A percentile compares a stretch with the other conserved stretches of the same genome.
These are phyloP conservation scores for Trissolcus brochymenae DNA, from an alignment of 2,888 invertebrate species.

Conservation along the genomic window DNA sequence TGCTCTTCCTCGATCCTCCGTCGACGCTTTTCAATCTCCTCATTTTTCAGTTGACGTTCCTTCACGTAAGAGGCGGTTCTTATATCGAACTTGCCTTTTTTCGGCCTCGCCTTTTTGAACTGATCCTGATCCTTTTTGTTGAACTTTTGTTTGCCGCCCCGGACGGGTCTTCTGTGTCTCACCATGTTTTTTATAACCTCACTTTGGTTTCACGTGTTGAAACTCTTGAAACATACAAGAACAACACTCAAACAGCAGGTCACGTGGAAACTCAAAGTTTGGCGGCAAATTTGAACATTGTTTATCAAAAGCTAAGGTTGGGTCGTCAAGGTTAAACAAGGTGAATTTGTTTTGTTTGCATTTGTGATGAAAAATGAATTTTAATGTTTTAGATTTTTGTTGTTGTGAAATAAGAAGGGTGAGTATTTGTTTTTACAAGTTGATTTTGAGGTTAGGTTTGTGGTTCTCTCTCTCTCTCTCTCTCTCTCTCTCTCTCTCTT, in stretches of 20 bases:
- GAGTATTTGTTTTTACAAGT: too few relatives aligned
- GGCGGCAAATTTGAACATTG: neutral
- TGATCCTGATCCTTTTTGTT: slow-evolving; percentile 55
- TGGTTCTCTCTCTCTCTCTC: too few relatives aligned
- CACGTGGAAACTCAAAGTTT: neutral
- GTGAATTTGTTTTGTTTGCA: neutral
- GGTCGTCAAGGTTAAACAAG: neutral
- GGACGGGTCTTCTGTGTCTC: slow-evolving; percentile 63
- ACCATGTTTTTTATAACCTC: slow-evolving; percentile 63
- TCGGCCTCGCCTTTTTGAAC: slow-evolving; percentile 57
- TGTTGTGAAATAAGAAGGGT: too few relatives aligned
- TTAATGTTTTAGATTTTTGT: neutral
- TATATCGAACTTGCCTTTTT: slow-evolving; percentile 69
- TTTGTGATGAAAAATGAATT: neutral
- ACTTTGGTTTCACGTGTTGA: slow-evolving; percentile 26
- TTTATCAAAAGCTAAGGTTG: too few relatives aligned
- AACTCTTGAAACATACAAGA: neutral
- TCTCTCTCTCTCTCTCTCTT: too few relatives aligned
- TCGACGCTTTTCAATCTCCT: slow-evolving; percentile 70
- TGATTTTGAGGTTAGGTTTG: too few relatives aligned
- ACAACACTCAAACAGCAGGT: neutral
- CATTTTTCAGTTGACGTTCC: slow-evolving; percentile 68
- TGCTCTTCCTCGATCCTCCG: slow-evolving; percentile 75
- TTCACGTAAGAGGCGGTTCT: slow-evolving; percentile 69
- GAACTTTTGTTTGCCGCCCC: slow-evolving; percentile 67